Conservation (phyloP, 2,888 invertebrate genomes). For the Podotricha telesiphe region DNA sequence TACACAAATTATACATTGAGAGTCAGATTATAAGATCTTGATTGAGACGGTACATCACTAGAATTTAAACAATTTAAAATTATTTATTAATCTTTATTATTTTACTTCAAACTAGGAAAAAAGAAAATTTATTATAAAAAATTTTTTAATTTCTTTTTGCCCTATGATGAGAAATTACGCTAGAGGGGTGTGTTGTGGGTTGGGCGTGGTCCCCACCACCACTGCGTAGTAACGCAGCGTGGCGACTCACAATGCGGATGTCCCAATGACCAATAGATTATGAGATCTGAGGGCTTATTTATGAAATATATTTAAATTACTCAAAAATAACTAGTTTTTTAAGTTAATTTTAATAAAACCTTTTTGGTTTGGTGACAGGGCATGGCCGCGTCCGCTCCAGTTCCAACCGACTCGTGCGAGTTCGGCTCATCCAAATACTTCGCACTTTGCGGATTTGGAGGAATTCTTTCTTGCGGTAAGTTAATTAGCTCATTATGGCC, state of each 20-base stretch:
- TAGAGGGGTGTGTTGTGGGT: constrained; percentile 57
- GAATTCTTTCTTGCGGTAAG: constrained; percentile 85
- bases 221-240: constrained; percentile 53
- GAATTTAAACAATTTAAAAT: no score
- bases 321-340: neutral
- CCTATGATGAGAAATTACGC: constrained; percentile 70
- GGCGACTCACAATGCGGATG: constrained; percentile 51
- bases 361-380: constrained; percentile 49
- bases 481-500: no score
- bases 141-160: constrained; percentile 41
- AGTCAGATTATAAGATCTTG: no score
- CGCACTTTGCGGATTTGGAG: constrained; percentile 96
- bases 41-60: no score
- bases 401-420: constrained; percentile 88
- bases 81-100: no score
- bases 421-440: constrained; percentile 96
- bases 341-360: neutral
- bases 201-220: constrained; percentile 42
- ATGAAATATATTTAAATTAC: neutral
- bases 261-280: constrained; percentile 71
- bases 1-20: no score
- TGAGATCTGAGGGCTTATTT: constrained; percentile 70
- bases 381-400: constrained; percentile 67
- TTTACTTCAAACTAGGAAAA: no score
- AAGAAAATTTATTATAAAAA: no score